Evolutionary conservation across 2,113 vertebrate species (phyloP), one percentile per base, ranked within the genome.

Genomic region (Panthera tigris): DNA sequence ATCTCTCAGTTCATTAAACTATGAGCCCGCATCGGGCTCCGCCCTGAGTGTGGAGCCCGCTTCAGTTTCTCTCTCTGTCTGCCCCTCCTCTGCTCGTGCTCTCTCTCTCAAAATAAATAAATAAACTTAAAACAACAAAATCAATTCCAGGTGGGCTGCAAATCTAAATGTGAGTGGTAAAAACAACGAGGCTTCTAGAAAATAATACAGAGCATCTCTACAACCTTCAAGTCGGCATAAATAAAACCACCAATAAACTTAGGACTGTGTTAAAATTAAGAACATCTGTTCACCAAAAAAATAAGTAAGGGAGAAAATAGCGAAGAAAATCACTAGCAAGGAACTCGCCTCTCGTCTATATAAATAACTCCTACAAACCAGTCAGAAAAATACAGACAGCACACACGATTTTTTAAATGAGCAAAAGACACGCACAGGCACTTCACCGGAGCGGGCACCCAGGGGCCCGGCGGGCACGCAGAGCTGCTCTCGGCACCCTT

Each of bases 221-320:
- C 2, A 14, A 74, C 16, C 55, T 95, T 57, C 39, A 36, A 61
- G 33, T 41, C 66, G 57, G 18, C 63, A 84, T 80, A 48, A 73
- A 39, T 0, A 68, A 73, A 94, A 85, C 18, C 57, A 79, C 57
- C 13, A 19, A 63, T 27, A 39, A 74, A 55, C 7, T 15, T 61
- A 23, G 5, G 25, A n/a, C 39, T 5, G 69, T 3, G 71, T 82
- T 85, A 82, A 71, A 92, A 94, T 95, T 68, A 55, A 93, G 65
- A 81, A 63, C 79, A 86, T 78, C 82, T 92, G 41, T 73, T 89
- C 88, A 95, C 50, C 39, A 76, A 86, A 74, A 61, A 57, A 61
- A 16, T 23, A 16, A n/a, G 41, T 36, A 39, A 85, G 33, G 33
- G 13, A 91, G 48, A n/a, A 89, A 95, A 76, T 0, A 84, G 55